Evolutionary conservation across 2,113 vertebrate genomes (phyloP).

Genomic region (Clupea harengus): DNA sequence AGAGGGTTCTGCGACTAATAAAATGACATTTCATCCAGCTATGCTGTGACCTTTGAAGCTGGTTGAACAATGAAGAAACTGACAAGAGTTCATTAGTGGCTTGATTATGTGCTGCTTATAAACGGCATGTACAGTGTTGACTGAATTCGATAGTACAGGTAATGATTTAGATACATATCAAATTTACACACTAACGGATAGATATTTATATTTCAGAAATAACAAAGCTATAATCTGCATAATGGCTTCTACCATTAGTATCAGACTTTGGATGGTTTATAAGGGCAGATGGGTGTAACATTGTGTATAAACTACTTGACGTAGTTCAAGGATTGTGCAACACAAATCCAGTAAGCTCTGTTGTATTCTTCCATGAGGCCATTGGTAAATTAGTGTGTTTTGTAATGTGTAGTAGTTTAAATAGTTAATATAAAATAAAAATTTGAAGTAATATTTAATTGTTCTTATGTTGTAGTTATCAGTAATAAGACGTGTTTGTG

Average conservation of each 20-base stretch:
- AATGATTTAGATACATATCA: background rate
- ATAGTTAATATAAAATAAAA: background rate
- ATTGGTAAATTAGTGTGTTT: background rate
- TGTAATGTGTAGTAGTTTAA: background rate
- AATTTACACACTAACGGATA: background rate
- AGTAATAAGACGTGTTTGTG: background rate
- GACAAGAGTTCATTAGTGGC: slow-evolving; percentile 56
- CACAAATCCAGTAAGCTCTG: background rate
- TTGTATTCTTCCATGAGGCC: background rate
- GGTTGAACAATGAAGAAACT: slow-evolving; percentile 61
- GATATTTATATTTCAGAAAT: background rate
- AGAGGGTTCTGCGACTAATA: slow-evolving; percentile 59
- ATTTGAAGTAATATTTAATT: background rate
- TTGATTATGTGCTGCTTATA: slow-evolving; percentile 54
- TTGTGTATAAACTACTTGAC: background rate
- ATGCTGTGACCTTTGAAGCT: slow-evolving; percentile 64
- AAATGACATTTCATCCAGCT: slow-evolving; percentile 70
- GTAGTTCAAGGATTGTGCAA: background rate
- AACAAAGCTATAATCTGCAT: background rate
- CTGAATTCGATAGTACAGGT: background rate
- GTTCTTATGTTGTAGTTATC: background rate
- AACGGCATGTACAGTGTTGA: slow-evolving; percentile 18
- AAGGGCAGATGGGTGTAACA: no score
- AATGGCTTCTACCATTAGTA: no score
- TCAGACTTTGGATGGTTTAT: no score